Percentiles rank a stretch among this genome's conserved stretches.
These are phyloP conservation scores for Ectemnius lituratus DNA, from an alignment of 2,888 invertebrate genomes.

Conservation along the genomic window DNA sequence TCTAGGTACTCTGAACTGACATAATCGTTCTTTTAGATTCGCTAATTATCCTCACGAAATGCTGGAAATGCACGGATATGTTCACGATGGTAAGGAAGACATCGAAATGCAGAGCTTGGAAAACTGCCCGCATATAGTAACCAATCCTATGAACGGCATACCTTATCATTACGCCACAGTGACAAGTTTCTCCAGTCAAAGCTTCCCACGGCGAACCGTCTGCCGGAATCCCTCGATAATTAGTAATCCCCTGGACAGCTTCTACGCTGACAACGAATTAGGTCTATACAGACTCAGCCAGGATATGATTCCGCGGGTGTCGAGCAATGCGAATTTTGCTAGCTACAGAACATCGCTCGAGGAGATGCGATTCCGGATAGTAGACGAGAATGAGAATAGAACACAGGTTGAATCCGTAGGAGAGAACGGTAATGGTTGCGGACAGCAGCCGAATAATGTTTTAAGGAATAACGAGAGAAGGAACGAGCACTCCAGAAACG, in stretches of 20 bases:
- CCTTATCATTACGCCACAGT: conserved; percentile 64
- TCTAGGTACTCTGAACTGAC: background rate
- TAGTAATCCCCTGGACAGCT: conserved; percentile 71
- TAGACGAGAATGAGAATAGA: conserved; percentile 43
- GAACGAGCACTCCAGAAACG: conserved; percentile 34
- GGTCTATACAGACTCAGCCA: conserved; percentile 50
- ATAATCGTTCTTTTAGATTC: conserved; percentile 56
- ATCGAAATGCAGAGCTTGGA: conserved; percentile 71
- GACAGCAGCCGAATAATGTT: conserved; percentile 50
- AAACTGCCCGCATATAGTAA: conserved; percentile 66
- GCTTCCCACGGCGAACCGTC: conserved; percentile 66
- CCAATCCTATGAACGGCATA: conserved; percentile 62
- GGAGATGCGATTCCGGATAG: conserved; percentile 44
- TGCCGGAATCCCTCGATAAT: conserved; percentile 70
- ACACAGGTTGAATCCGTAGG: conserved; percentile 12
- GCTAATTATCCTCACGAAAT: conserved; percentile 71
- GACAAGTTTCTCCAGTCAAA: conserved; percentile 67
- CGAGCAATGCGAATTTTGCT: conserved; percentile 49
- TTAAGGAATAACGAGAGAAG: conserved; percentile 23
- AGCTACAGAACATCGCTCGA: conserved; percentile 47
- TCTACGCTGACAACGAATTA: conserved; percentile 69
- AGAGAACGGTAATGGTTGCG: conserved; percentile 35
- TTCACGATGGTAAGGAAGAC: conserved; percentile 67
- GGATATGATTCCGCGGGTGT: conserved; percentile 46
- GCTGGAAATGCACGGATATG: conserved; percentile 67